phyloP scores from a whole-genome alignment of 2,888 invertebrate species.

The Aphidius colemani region DNA sequence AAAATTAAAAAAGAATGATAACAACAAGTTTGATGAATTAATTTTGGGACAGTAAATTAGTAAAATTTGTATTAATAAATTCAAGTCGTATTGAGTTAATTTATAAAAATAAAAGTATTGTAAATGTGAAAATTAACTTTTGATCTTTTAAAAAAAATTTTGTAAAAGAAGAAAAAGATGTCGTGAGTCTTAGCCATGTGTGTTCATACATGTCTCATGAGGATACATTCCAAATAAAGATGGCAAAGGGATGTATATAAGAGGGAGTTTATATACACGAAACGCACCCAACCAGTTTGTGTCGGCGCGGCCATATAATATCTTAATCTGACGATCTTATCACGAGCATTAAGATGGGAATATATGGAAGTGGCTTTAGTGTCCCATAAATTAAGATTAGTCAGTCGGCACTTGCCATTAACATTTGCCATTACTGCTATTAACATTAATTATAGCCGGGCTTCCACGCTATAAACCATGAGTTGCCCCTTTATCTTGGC shows the following conservation, averaged over 20 bases:
- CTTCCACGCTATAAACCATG: constrained; percentile 36
- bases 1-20: too few species aligned
- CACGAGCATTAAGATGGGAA: constrained; percentile 44
- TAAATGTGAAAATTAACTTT: too few species aligned
- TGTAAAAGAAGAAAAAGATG: too few species aligned
- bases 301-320: constrained; percentile 46
- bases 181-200: too few species aligned
- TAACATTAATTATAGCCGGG: constrained; percentile 48
- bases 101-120: too few species aligned
- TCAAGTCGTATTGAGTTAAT: too few species aligned
- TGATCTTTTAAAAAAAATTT: too few species aligned
- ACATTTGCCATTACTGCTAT: constrained; percentile 51
- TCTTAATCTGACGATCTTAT: constrained; percentile 52
- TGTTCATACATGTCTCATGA: not conserved
- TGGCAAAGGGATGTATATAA: constrained; percentile 2
- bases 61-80: too few species aligned
- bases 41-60: too few species aligned
- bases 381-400: constrained; percentile 51
- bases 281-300: constrained; percentile 39
- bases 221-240: constrained; percentile 33
- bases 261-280: constrained; percentile 6
- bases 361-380: constrained; percentile 48
- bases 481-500: constrained; percentile 23
- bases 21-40: too few species aligned
- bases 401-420: constrained; percentile 51